phyloP scores from a whole-genome alignment of 2,888 invertebrate species.

The Archaeoteleia sp. region DNA sequence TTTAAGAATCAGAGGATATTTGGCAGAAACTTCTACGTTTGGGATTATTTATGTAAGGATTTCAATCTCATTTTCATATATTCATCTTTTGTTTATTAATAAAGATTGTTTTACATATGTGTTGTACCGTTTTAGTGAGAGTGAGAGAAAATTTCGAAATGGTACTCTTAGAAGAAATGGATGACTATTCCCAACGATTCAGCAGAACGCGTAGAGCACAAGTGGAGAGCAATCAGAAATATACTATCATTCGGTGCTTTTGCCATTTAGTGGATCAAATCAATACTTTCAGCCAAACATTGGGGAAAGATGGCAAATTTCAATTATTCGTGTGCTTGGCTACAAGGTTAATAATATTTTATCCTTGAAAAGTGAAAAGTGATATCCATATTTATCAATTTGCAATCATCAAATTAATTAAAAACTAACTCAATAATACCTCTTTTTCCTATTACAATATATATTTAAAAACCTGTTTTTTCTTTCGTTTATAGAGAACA shows the following conservation, averaged over 20 bases:
- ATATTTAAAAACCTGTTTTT: too few species aligned
- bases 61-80: neutral
- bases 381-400: neutral
- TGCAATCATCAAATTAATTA: neutral
- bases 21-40: slow-evolving; percentile 94
- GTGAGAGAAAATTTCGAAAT: slow-evolving; percentile 89
- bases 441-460: too few species aligned
- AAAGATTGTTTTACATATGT: slow-evolving; percentile 45
- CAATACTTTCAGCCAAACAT: slow-evolving; percentile 86
- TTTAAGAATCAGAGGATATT: slow-evolving; percentile 95
- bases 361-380: neutral
- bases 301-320: slow-evolving; percentile 98
- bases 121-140: slow-evolving; percentile 81
- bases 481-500: slow-evolving; percentile 83
- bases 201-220: slow-evolving; percentile 65
- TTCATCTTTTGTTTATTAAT: slow-evolving; percentile 9
- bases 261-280: slow-evolving; percentile 93
- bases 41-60: slow-evolving; percentile 95
- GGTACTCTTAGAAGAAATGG: slow-evolving; percentile 80
- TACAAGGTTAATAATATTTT: slow-evolving; percentile 81
- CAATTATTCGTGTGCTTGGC: slow-evolving; percentile 96
- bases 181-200: slow-evolving; percentile 71
- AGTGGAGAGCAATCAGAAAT: slow-evolving; percentile 68
- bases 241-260: slow-evolving; percentile 88
- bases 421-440: too few species aligned